These are phyloP conservation scores for Radopholus similis DNA, from an alignment of 1,140 invertebrate genomes.

Conservation along the genomic window DNA sequence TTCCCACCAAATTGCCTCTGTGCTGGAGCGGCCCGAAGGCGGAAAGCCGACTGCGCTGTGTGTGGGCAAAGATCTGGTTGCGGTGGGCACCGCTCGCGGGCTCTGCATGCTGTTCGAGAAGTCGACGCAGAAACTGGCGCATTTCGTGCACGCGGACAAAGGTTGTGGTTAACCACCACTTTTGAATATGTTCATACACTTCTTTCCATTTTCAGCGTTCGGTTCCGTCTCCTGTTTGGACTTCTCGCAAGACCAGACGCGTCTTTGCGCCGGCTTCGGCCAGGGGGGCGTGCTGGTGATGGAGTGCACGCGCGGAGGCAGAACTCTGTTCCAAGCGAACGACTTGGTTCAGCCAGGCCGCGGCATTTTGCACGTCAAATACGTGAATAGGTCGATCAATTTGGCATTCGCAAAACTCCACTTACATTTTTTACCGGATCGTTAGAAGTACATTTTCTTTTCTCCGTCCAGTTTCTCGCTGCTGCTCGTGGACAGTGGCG, in stretches of 20 bases:
- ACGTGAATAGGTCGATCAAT: constrained; percentile 18
- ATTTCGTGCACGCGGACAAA: constrained; percentile 24
- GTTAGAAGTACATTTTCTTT: constrained; percentile 16
- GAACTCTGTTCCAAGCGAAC: constrained; percentile 20
- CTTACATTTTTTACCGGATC: constrained; percentile 1
- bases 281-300: constrained; percentile 29
- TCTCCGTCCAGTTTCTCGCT: constrained; percentile 58
- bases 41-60: constrained; percentile 28
- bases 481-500: constrained; percentile 90
- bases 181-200: neutral
- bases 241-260: constrained; percentile 23
- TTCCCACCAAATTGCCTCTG: constrained; percentile 31
- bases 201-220: constrained; percentile 28
- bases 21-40: constrained; percentile 27
- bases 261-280: constrained; percentile 30
- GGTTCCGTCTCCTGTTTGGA: constrained; percentile 37
- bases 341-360: constrained; percentile 44
- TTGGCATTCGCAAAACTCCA: neutral
- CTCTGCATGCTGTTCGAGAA: constrained; percentile 29
- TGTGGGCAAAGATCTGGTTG: constrained; percentile 22
- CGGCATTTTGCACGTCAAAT: constrained; percentile 44
- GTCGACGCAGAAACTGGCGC: constrained; percentile 7
- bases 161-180: neutral
- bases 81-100: constrained; percentile 33
- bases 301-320: constrained; percentile 10